These are phyloP conservation scores for Hedya salicella DNA, from an alignment of 2,888 invertebrate species.

Conservation along the genomic window DNA sequence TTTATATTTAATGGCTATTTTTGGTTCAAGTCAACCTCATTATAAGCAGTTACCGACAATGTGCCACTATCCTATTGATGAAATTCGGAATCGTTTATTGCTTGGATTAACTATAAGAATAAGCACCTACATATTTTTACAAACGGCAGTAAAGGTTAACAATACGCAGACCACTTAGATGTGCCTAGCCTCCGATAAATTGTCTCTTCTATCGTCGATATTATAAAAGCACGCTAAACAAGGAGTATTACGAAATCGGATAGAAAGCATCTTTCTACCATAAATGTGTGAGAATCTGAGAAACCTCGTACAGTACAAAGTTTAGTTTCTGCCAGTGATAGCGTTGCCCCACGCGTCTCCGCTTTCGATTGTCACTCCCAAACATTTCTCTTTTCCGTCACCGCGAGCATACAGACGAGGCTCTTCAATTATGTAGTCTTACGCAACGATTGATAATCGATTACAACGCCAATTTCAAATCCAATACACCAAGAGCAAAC, in stretches of 20 bases:
- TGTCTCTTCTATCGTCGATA: background rate
- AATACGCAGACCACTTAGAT: no score
- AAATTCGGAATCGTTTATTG: background rate
- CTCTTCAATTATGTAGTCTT: constrained; percentile 59
- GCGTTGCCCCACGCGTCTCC: constrained; percentile 54
- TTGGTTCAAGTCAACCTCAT: constrained; percentile 49
- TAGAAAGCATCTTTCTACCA: constrained; percentile 19
- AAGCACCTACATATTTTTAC: no score
- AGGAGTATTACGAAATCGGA: constrained; percentile 47
- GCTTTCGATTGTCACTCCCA: constrained; percentile 64
- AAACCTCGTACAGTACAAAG: constrained; percentile 21
- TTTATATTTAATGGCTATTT: constrained; percentile 48
- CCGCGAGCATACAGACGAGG: constrained; percentile 52
- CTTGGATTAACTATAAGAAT: background rate
- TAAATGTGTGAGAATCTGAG: constrained; percentile 20
- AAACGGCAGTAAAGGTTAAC: no score
- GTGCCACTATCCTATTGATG: constrained; percentile 1
- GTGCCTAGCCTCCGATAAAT: no score
- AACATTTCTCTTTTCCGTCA: constrained; percentile 65
- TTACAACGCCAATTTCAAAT: constrained; percentile 25
- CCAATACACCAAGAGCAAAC: constrained; percentile 19
- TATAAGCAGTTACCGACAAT: constrained; percentile 4
- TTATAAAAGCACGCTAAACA: constrained; percentile 2
- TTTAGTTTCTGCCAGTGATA: constrained; percentile 50
- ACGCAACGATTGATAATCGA: constrained; percentile 49